Evolutionary conservation across 2,797 vertebrate species (phyloP), one percentile per base, ranked within the genome.

Genomic region (Eulemur coronatus): DNA sequence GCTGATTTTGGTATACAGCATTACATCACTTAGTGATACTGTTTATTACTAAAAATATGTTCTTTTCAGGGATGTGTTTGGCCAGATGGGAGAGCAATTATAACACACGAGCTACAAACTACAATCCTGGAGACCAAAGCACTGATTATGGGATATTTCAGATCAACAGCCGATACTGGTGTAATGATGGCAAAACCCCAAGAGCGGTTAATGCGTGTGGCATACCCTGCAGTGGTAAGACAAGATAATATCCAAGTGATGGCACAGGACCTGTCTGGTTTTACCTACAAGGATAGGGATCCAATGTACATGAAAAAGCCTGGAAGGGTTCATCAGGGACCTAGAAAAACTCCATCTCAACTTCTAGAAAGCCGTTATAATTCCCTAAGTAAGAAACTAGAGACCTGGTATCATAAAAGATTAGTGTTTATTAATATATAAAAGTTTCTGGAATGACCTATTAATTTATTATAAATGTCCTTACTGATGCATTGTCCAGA

Each of bases 151-250:
- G 98, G 41, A 98, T 99, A 96, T 99, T 99, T 95, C 99, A 99
- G 98, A 99, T 99, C 97, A 99, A 99, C 96, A 99, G 98, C 84
- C 98, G 61, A 11, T 98, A 95, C 89, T 99, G 99, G 98, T 99
- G 99, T 57, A 4, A 95, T 0, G 63, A 98, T 0, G 46, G 84
- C 1, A 22, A 0, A 4, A 98, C 97, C 6, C 94, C 85, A 0
- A 0, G 10, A 17, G 14, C 96, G 48, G n/a, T 52, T 10, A 97
- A 97, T 0, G 15, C 0, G 35, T 98, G 98, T 41, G 0, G 12
- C 0, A 90, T 98, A 7, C 0, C 79, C 22, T 98, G 98, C 91
- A 50, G 0, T 0, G 96, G 98, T 98, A 97, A 98, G 97, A 75
- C 22, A 20, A 30, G 17, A 14, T 26, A 0, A 17, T 0, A 0